A percentile compares a stretch with the other conserved stretches of the same genome.
These are phyloP conservation scores for Barnardius zonarius DNA, from an alignment of 2,113 vertebrate species.

Conservation along the genomic window DNA sequence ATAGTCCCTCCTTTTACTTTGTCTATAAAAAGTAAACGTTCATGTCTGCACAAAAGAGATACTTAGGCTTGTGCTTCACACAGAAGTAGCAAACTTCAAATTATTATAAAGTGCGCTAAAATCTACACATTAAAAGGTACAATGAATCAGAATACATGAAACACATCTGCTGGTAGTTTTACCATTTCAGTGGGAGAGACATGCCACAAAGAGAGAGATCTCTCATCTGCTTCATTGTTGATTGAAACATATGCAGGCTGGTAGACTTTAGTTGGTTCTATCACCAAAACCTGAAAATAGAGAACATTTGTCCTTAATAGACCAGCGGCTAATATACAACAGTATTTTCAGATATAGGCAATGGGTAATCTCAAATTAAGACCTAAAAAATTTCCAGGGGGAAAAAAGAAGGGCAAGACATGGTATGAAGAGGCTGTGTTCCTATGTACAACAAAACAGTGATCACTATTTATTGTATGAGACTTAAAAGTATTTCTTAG, in stretches of 20 bases:
- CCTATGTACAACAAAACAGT: neutral
- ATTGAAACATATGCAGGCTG: constrained; percentile 93
- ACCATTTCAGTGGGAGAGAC: constrained; percentile 90
- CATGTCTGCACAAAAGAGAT: neutral
- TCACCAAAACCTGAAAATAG: constrained; percentile 86
- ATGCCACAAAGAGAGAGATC: constrained; percentile 90
- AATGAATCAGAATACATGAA: neutral
- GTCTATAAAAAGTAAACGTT: neutral
- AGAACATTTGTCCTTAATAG: neutral
- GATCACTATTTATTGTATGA: neutral
- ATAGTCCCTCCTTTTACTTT: neutral
- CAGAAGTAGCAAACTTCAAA: neutral
- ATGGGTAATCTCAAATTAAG: neutral
- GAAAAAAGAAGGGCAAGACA: neutral
- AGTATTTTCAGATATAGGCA: neutral
- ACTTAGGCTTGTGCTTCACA: neutral
- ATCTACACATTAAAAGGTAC: neutral
- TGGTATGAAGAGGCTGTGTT: neutral
- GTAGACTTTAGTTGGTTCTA: constrained; percentile 91
- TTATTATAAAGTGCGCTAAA: neutral
- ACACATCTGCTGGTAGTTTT: constrained; percentile 2
- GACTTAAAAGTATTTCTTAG: neutral
- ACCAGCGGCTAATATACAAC: neutral
- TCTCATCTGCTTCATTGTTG: constrained; percentile 92
- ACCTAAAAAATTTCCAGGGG: neutral